Evolutionary conservation across 2,113 vertebrate species (phyloP).

Genomic region (Telmatochromis brichardi): DNA sequence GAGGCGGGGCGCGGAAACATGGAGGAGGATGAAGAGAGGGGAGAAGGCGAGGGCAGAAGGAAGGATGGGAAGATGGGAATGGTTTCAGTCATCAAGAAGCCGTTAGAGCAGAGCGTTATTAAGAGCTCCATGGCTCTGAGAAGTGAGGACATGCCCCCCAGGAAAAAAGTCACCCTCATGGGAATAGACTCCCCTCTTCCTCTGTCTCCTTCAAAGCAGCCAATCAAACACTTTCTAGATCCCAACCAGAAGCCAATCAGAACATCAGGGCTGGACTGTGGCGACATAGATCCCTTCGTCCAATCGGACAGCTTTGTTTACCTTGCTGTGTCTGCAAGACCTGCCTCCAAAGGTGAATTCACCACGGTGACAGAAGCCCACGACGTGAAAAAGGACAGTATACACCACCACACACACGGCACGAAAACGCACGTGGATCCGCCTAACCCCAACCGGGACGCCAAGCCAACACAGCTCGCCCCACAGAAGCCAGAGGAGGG

Average conservation of each 20-base stretch:
- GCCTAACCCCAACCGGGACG: background rate
- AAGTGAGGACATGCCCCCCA: background rate
- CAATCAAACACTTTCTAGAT: constrained; percentile 36
- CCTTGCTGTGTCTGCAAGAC: constrained; percentile 68
- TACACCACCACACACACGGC: background rate
- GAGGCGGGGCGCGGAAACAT: background rate
- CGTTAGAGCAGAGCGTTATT: background rate
- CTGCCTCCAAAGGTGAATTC: constrained; percentile 9
- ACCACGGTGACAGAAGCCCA: background rate
- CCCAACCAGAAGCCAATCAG: constrained; percentile 53
- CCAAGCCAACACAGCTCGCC: constrained; percentile 11
- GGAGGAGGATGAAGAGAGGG: background rate
- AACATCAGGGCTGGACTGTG: constrained; percentile 60
- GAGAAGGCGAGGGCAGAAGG: background rate
- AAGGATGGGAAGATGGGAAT: background rate
- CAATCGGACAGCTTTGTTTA: constrained; percentile 76
- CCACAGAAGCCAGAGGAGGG: constrained; percentile 63
- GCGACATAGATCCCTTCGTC: constrained; percentile 70
- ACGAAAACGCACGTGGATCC: background rate
- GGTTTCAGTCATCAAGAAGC: background rate
- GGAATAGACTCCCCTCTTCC: constrained; percentile 52
- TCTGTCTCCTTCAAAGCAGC: constrained; percentile 62
- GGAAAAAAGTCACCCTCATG: constrained; percentile 49
- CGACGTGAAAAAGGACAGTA: background rate
- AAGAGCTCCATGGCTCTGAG: background rate